A percentile compares a stretch with the other conserved stretches of the same genome.
These are phyloP conservation scores for Silurus aristotelis DNA, from an alignment of 2,797 vertebrate species.

Conservation along the genomic window DNA sequence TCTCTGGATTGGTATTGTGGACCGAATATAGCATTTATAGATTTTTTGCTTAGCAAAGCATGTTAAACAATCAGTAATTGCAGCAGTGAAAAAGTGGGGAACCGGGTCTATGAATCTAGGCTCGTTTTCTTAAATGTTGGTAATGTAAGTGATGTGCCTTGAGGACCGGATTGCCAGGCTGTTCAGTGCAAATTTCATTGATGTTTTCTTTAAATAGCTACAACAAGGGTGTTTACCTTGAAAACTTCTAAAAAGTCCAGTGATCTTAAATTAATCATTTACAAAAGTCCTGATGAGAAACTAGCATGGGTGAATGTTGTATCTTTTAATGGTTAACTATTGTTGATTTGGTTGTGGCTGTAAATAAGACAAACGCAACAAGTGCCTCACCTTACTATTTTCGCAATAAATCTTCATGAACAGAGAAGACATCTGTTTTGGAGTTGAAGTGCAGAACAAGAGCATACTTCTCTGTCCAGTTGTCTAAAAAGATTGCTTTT, in stretches of 20 bases:
- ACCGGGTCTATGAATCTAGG: background rate
- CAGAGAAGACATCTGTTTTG: conserved; percentile 19
- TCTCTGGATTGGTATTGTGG: background rate
- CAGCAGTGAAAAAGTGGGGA: background rate
- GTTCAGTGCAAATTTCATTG: conserved; percentile 22
- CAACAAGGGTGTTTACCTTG: background rate
- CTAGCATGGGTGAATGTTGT: background rate
- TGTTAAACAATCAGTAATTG: background rate
- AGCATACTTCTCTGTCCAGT: background rate
- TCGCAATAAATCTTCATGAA: background rate
- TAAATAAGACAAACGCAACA: background rate
- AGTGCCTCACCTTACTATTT: background rate
- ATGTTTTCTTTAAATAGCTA: conserved; percentile 41
- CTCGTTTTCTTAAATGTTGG: background rate
- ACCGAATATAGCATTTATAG: background rate
- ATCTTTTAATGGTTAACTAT: background rate
- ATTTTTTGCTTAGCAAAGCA: background rate
- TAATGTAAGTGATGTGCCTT: conserved; percentile 5
- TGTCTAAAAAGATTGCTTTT: conserved; percentile 12
- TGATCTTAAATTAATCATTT: conserved; percentile 4
- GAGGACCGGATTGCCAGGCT: conserved; percentile 31
- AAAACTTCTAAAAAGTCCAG: background rate
- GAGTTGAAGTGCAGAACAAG: conserved; percentile 6
- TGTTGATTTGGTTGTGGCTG: background rate
- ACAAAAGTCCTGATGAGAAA: background rate